These are phyloP conservation scores for Zoanthus gigantus DNA, from an alignment of 92 coral and sea anemone species.

Conservation along the genomic window DNA sequence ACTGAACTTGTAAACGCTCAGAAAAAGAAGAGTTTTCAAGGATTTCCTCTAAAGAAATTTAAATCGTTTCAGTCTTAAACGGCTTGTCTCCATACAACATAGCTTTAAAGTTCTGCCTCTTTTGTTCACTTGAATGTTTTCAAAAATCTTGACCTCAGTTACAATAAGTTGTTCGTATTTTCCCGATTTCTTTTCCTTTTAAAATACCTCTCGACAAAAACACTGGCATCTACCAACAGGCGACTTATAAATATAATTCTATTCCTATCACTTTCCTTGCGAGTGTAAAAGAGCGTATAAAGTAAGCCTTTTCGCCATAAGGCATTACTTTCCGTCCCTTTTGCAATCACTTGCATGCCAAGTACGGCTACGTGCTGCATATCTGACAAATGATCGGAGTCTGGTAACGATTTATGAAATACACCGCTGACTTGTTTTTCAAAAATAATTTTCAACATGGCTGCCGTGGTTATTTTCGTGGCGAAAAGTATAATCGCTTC, in stretches of 20 bases:
- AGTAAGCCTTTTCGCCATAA: slow-evolving; percentile 13
- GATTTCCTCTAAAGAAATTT: not conserved
- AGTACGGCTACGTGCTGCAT: slow-evolving; percentile 10
- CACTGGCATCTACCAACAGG: slow-evolving; percentile 24
- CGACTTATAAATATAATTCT: not conserved
- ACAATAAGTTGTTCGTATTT: not conserved
- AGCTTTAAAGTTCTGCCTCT: not conserved
- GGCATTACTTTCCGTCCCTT: not conserved
- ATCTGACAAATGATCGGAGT: slow-evolving; percentile 28
- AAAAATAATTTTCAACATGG: not conserved
- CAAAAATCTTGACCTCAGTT: slow-evolving; percentile 24
- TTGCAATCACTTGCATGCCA: not conserved
- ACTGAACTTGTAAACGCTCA: no score
- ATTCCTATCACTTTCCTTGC: not conserved
- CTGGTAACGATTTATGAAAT: not conserved
- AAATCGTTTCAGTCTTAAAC: not conserved
- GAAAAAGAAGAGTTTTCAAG: no score
- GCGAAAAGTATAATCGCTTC: not conserved
- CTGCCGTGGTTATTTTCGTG: no score
- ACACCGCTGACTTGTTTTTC: slow-evolving; percentile 1
- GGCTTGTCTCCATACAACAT: slow-evolving; percentile 30
- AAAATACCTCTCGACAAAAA: slow-evolving; percentile 16
- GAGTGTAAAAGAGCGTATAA: slow-evolving; percentile 14
- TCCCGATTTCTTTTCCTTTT: not conserved
- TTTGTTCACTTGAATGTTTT: slow-evolving; percentile 1